Percentiles rank a stretch among this genome's conserved stretches.
Conservation (phyloP, 2,113 vertebrate genomes). For the Heterocephalus glaber region DNA sequence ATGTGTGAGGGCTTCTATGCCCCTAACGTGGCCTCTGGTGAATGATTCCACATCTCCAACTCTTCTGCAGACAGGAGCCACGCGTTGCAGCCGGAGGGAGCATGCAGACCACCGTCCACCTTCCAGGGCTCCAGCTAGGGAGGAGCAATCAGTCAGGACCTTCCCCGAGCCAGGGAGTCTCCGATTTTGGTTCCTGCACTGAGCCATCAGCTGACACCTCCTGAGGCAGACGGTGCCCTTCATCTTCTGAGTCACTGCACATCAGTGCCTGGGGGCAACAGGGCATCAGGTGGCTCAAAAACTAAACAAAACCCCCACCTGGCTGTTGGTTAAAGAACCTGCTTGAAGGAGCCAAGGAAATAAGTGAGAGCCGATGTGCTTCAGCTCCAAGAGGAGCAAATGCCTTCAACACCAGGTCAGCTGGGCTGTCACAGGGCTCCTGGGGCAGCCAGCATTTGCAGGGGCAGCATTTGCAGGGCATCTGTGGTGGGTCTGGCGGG, state of each 20-base stretch:
- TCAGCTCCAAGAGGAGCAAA: neutral
- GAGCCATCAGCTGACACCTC: neutral
- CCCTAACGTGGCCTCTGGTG: no score
- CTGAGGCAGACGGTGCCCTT: neutral
- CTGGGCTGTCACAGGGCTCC: neutral
- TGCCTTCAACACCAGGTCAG: neutral
- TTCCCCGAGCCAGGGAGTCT: neutral
- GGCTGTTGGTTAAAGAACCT: neutral
- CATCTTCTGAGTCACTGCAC: neutral
- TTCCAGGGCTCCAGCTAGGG: neutral
- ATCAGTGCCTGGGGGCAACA: neutral
- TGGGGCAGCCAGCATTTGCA: neutral
- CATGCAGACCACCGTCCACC: neutral
- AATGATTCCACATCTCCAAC: neutral
- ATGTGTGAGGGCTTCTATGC: neutral
- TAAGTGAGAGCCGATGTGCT: neutral
- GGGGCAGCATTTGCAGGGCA: neutral
- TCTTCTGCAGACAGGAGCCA: neutral
- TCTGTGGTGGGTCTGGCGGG: rapidly evolving
- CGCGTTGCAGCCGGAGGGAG: neutral
- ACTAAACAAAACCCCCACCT: no score
- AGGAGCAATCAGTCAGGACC: neutral
- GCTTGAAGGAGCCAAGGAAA: neutral
- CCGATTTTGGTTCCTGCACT: neutral
- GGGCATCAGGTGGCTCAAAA: neutral